Conservation (phyloP, 2,113 vertebrate genomes). For the Hiodon alosoides region DNA sequence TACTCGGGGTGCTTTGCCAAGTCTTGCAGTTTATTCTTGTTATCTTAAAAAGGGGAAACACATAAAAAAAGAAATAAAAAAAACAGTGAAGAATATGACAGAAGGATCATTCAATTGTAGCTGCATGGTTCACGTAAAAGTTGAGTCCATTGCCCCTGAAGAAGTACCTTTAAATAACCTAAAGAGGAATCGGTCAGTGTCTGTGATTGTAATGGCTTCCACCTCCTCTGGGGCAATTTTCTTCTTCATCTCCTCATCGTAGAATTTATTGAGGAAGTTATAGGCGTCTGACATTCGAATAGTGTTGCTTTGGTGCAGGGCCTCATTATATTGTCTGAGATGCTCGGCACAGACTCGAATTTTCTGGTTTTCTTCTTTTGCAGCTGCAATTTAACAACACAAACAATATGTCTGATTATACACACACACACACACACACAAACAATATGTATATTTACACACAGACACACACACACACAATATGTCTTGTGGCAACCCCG, state of each 20-base stretch:
- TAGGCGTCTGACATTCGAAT: conserved; percentile 86
- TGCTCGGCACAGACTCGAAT: conserved; percentile 83
- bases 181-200: conserved; percentile 79
- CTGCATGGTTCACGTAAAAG: not conserved
- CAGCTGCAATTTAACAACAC: conserved; percentile 59
- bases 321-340: conserved; percentile 85
- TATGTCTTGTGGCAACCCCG: too few species aligned
- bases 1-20: conserved; percentile 65
- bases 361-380: conserved; percentile 73
- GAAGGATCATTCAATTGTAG: not conserved
- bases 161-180: conserved; percentile 75
- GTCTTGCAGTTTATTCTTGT: conserved; percentile 61
- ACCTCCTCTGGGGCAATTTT: conserved; percentile 60
- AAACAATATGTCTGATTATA: not conserved
- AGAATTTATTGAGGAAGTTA: conserved; percentile 70
- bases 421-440: too few species aligned
- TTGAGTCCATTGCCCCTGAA: not conserved
- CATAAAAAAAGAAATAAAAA: not conserved
- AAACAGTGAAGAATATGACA: not conserved
- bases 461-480: too few species aligned
- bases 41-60: conserved; percentile 56
- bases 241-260: conserved; percentile 74
- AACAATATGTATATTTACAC: too few species aligned
- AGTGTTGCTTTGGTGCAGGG: conserved; percentile 82
- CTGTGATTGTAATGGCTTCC: conserved; percentile 57